A percentile compares a stretch with the other conserved stretches of the same genome.
These are phyloP conservation scores for Myotis lucifugus DNA, from an alignment of 2,113 vertebrate species.

Conservation along the genomic window DNA sequence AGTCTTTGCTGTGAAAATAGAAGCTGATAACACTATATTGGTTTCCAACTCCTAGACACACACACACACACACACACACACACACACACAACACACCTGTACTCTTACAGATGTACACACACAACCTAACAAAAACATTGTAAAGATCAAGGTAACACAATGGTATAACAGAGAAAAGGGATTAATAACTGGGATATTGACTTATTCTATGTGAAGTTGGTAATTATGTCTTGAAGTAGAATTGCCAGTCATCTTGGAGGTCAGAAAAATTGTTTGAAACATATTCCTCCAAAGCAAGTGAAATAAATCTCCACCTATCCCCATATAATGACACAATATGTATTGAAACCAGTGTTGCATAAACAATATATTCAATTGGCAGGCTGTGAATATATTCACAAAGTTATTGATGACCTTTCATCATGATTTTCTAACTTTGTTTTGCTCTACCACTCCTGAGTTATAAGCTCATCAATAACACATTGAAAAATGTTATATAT, in stretches of 20 bases:
- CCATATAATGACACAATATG: not conserved
- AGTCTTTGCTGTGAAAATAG: not conserved
- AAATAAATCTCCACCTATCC: conserved; percentile 40
- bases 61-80: not conserved
- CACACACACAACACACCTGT: not conserved
- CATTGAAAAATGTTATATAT: conserved; percentile 54
- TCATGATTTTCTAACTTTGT: conserved; percentile 70
- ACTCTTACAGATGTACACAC: not conserved
- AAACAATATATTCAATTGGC: conserved; percentile 57
- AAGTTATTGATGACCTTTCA: conserved; percentile 74
- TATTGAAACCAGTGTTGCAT: conserved; percentile 51
- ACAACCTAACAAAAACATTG: not conserved
- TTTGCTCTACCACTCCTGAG: conserved; percentile 71
- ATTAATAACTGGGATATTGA: not conserved
- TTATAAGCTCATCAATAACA: conserved; percentile 74
- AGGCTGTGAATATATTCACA: conserved; percentile 52
- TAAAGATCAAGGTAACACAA: not conserved
- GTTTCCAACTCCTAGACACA: not conserved
- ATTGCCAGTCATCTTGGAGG: not conserved
- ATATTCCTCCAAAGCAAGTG: conserved; percentile 17
- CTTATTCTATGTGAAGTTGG: not conserved
- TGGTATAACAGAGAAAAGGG: not conserved
- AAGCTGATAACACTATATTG: not conserved
- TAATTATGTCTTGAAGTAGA: conserved; percentile 8
- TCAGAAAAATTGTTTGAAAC: conserved; percentile 44